Conservation (phyloP, 2,113 vertebrate genomes). For the Sturnira hondurensis region DNA sequence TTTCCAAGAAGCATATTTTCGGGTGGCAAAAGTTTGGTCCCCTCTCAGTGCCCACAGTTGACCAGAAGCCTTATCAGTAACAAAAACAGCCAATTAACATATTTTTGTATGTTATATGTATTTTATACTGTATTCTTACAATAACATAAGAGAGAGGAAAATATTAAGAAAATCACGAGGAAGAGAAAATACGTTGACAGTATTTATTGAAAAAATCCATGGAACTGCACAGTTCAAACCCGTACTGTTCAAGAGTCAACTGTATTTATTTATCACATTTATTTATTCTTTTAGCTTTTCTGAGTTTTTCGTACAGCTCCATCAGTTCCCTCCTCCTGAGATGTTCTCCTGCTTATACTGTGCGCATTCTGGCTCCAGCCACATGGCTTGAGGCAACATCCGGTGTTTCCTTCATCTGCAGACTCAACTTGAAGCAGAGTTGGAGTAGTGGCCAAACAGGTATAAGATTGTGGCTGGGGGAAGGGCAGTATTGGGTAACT, state of each 20-base stretch:
- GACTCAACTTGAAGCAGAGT: not conserved
- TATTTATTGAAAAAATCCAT: not conserved
- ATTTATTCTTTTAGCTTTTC: not conserved
- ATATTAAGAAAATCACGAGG: not conserved
- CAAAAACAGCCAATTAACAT: not conserved
- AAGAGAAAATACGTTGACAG: not conserved
- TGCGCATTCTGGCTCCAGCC: not conserved
- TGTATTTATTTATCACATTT: not conserved
- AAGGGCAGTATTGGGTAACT: not conserved
- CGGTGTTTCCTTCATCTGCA: not conserved
- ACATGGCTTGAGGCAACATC: too few relatives aligned
- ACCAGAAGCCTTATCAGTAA: not conserved
- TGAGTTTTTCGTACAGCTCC: not conserved
- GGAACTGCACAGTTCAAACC: not conserved
- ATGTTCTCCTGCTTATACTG: not conserved
- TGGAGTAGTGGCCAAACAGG: not conserved
- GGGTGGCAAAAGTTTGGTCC: not conserved
- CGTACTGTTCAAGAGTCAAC: not conserved
- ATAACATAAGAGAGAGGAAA: not conserved
- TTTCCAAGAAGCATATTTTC: not conserved
- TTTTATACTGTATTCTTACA: not conserved
- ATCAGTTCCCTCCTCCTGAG: not conserved
- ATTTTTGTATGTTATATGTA: not conserved
- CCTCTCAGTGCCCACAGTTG: not conserved
- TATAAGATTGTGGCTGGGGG: not conserved